Evolutionary conservation across 1,140 invertebrate species (phyloP).

Genomic region (Caenorhabditis latens): DNA sequence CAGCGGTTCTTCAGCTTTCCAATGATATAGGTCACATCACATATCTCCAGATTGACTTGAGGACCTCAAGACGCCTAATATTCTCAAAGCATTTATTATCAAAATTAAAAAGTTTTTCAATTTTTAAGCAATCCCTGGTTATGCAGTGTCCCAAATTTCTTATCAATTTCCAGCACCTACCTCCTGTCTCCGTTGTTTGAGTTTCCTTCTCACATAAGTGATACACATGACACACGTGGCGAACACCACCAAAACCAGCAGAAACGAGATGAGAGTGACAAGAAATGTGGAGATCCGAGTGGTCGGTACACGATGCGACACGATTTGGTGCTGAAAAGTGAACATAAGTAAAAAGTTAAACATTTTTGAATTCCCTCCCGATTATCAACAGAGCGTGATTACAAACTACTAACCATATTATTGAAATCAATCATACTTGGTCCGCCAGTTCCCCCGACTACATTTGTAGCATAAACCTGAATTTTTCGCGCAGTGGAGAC

Average conservation of each 20-base stretch:
- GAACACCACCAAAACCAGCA: constrained; percentile 10
- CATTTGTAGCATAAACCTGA: not conserved
- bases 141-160: too few species aligned
- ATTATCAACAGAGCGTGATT: too few species aligned
- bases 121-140: too few species aligned
- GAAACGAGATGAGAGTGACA: constrained; percentile 26
- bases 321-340: constrained; percentile 26
- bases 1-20: too few species aligned
- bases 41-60: too few species aligned
- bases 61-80: too few species aligned
- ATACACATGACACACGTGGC: constrained; percentile 42
- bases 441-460: too few species aligned
- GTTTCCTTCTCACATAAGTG: constrained; percentile 1
- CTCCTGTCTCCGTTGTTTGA: constrained; percentile 21
- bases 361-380: not conserved
- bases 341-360: not conserved
- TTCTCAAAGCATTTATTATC: too few species aligned
- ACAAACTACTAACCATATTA: constrained; percentile 28
- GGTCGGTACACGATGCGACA: constrained; percentile 40
- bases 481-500: not conserved
- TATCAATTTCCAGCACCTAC: too few species aligned
- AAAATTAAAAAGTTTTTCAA: too few species aligned
- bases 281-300: constrained; percentile 41
- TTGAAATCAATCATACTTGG: constrained; percentile 31
- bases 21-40: too few species aligned